Evolutionary conservation across 2,113 vertebrate species (phyloP), one percentile per base, ranked within the genome.

Genomic region (Pomatorhinus ruficollis): DNA sequence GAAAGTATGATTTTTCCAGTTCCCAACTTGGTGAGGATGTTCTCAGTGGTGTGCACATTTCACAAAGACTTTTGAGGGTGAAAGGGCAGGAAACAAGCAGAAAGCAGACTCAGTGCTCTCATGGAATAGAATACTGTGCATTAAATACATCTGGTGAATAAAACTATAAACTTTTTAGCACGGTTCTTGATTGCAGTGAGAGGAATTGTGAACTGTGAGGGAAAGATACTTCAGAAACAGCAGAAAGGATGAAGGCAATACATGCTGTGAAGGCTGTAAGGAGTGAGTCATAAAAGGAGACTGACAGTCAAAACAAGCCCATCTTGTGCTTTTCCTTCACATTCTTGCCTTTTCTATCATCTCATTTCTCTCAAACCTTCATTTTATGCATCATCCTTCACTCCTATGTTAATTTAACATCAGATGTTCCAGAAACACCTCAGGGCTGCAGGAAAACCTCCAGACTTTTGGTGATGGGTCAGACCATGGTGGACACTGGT

Each of bases 121-220:
- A 87, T 0, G 2, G 47, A 54, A 71, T 40, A 70, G 47, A 83
- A 77, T 66, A 70, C 27, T 76, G 70, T 28, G 37, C 50, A 88
- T 50, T 70, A 85, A 84, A 74, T 39, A 22, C 63, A 83, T 54
- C 71, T 71, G 33, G 12, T 71, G 75, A 86, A 83, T 95, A 85
- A 87, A 97, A 83, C 33, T 76, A 53, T 12, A 91, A 97, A 83
- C 61, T 49, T 25, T 91, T 89, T 64, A 83, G 74, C 60, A 95
- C 10, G 2, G 44, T 84, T 75, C 83, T 96, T 94, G 92, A 94
- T n/a, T 94, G 47, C 44, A 95, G 50, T 76, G 66, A 93, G 96
- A 96, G 45, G 76, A 96, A 96, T 70, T 85, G 72, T 57, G 54
- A 64, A 61, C 60, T 78, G 39, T 1, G 7, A 70, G 25, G 24